Conservation (phyloP, 1,140 invertebrate genomes). For the Tetramorium simillimum region DNA sequence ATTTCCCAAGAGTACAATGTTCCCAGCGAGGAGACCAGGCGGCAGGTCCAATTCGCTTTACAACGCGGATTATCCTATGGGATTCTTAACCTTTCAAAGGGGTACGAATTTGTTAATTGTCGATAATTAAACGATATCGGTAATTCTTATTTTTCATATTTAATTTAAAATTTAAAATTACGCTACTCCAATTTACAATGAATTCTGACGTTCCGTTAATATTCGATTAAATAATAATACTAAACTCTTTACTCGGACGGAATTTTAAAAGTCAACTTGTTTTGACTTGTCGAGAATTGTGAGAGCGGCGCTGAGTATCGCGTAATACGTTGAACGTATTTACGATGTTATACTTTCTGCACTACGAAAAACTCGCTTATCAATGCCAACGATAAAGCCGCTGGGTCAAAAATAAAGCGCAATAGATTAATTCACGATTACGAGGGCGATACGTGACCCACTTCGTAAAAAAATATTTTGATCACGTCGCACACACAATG, state of each 20-base stretch:
- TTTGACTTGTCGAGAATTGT: not conserved
- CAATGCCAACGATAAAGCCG: slow-evolving; percentile 45
- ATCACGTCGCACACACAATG: not conserved
- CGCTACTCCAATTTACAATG: not conserved
- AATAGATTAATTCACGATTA: slow-evolving; percentile 48
- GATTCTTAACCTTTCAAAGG: slow-evolving; percentile 75
- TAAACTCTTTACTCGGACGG: not conserved
- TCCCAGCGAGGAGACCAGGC: slow-evolving; percentile 68
- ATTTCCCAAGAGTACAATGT: slow-evolving; percentile 79
- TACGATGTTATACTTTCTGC: slow-evolving; percentile 1
- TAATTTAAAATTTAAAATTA: not conserved
- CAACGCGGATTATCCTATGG: slow-evolving; percentile 79
- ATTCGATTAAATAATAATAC: not conserved
- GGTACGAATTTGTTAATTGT: slow-evolving; percentile 63
- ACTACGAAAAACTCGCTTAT: slow-evolving; percentile 47
- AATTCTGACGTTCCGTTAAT: not conserved
- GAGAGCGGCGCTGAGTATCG: not conserved
- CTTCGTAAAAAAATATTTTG: slow-evolving; percentile 56
- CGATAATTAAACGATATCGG: not conserved
- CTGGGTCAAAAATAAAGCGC: slow-evolving; percentile 50
- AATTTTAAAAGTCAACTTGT: not conserved
- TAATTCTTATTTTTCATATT: not conserved
- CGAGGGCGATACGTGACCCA: slow-evolving; percentile 42
- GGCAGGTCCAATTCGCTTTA: slow-evolving; percentile 78
- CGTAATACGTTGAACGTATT: slow-evolving; percentile 1